Conservation (phyloP, 92 coral and sea anemone species). For the Muricea muricata region DNA sequence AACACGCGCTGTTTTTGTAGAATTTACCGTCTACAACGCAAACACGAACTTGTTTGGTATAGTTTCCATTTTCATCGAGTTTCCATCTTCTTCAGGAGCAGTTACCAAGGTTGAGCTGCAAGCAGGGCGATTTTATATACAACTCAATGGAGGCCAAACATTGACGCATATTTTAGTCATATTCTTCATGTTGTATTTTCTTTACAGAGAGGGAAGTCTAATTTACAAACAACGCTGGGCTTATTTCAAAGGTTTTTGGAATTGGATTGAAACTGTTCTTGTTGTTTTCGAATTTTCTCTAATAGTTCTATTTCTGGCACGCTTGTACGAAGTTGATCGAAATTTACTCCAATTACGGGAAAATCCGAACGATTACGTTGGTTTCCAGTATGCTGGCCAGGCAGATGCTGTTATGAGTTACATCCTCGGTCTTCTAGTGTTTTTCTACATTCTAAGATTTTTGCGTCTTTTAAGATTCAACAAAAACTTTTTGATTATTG, state of each 20-base stretch:
- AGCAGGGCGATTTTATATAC: conserved; percentile 12
- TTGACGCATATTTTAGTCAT: conserved; percentile 77
- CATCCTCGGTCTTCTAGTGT: conserved; percentile 77
- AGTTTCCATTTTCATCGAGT: conserved; percentile 76
- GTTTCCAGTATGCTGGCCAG: conserved; percentile 80
- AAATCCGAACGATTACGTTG: conserved; percentile 85
- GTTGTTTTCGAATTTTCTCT: conserved; percentile 71
- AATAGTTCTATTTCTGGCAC: conserved; percentile 77
- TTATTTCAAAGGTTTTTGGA: conserved; percentile 87
- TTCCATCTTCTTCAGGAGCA: conserved; percentile 72
- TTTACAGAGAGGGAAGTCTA: conserved; percentile 71
- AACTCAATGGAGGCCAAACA: conserved; percentile 50
- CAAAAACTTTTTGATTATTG: conserved; percentile 82
- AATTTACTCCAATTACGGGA: conserved; percentile 76
- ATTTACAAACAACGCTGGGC: conserved; percentile 68
- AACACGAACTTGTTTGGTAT: conserved; percentile 78
- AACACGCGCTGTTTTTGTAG: conserved; percentile 77
- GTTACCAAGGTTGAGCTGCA: conserved; percentile 42
- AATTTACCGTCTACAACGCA: conserved; percentile 89
- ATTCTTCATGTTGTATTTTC: conserved; percentile 73
- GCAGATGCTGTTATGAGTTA: conserved; percentile 20
- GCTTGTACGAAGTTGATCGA: conserved; percentile 78
- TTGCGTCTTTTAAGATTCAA: conserved; percentile 84
- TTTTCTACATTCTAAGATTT: conserved; percentile 81
- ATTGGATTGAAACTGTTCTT: conserved; percentile 89